Evolutionary conservation across 1,140 invertebrate genomes (phyloP).

Genomic region (Dendrolimus punctatus): DNA sequence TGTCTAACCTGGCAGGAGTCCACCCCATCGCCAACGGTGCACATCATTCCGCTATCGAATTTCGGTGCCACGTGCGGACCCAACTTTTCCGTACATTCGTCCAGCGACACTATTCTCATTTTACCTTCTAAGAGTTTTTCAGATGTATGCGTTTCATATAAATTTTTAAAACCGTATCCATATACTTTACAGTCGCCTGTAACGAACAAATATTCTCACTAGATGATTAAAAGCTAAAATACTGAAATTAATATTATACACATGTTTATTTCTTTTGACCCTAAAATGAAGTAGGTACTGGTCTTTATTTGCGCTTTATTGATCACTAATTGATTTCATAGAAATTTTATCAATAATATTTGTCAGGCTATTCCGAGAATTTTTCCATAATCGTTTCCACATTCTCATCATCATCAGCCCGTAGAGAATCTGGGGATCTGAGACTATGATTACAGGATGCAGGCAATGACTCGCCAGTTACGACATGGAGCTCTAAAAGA

Average conservation of each 20-base stretch:
- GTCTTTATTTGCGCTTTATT: too few relatives aligned
- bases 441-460: background rate
- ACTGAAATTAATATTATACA: too few relatives aligned
- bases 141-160: slow-evolving; percentile 26
- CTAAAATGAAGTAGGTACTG: too few relatives aligned
- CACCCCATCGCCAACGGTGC: slow-evolving; percentile 46
- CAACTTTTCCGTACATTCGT: slow-evolving; percentile 38
- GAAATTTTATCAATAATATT: too few relatives aligned
- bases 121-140: slow-evolving; percentile 33
- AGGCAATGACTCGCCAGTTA: too few relatives aligned
- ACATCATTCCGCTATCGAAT: slow-evolving; percentile 50
- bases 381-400: too few relatives aligned
- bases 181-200: slow-evolving; percentile 54
- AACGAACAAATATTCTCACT: slow-evolving; percentile 10
- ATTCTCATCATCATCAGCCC: slow-evolving; percentile 2
- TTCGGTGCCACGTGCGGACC: slow-evolving; percentile 46
- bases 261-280: too few relatives aligned
- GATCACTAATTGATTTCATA: too few relatives aligned
- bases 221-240: too few relatives aligned
- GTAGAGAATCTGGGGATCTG: background rate
- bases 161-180: slow-evolving; percentile 49
- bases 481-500: too few relatives aligned
- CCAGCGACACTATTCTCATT: slow-evolving; percentile 46
- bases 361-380: too few relatives aligned
- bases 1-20: slow-evolving; percentile 57